Conservation (phyloP, 2,113 vertebrate species). For the Tragelaphus buxtoni region DNA sequence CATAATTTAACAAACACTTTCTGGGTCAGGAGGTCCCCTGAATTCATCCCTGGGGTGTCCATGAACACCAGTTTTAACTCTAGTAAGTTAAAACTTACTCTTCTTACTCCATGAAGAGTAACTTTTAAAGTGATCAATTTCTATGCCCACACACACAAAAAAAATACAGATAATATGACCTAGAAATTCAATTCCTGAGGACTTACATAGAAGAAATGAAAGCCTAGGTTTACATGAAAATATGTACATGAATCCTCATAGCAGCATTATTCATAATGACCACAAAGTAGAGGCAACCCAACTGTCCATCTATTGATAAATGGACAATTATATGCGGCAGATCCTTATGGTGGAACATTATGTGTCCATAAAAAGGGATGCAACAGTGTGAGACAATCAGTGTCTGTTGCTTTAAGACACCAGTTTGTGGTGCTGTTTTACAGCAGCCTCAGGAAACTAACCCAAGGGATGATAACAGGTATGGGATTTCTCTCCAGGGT, state of each 20-base stretch:
- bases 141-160: neutral
- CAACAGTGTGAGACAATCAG: neutral
- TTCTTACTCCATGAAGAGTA: neutral
- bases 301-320: neutral
- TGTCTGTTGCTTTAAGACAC: neutral
- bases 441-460: neutral
- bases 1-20: neutral
- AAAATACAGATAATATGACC: neutral
- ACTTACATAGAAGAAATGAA: neutral
- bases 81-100: neutral
- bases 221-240: neutral
- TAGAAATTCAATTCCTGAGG: neutral
- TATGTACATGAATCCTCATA: neutral
- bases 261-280: neutral
- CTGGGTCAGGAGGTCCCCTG: neutral
- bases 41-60: neutral
- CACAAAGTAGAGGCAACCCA: neutral
- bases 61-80: neutral
- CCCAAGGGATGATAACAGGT: neutral
- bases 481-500: neutral
- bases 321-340: neutral
- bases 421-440: neutral
- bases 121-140: neutral
- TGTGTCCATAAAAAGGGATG: neutral
- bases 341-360: neutral